Conservation (phyloP, 2,888 invertebrate species). For the Sussaba pulchella region DNA sequence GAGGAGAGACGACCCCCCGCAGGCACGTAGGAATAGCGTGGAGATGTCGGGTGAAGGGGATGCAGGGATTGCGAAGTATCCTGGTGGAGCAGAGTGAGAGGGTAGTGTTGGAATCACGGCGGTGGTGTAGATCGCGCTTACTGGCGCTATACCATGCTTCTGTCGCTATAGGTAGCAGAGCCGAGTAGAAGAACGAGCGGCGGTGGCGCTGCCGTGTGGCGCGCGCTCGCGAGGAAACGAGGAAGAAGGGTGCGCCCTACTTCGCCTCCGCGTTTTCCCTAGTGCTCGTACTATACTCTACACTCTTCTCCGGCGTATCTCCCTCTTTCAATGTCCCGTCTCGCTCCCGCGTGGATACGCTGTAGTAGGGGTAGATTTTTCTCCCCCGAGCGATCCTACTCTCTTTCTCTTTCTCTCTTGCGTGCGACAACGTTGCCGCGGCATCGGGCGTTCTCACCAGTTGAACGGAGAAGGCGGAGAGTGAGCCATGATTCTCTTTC, state of each 20-base stretch:
- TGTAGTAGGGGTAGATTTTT: conserved; percentile 46
- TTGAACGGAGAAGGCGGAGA: conserved; percentile 53
- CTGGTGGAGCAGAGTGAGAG: conserved; percentile 56
- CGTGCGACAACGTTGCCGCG: conserved; percentile 17
- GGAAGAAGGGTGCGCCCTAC: conserved; percentile 82
- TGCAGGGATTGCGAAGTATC: conserved; percentile 38
- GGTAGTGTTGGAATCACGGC: conserved; percentile 75
- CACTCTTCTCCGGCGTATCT: conserved; percentile 23
- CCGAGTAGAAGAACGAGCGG: conserved; percentile 44
- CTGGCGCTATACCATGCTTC: conserved; percentile 47
- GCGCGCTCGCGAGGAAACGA: conserved; percentile 59
- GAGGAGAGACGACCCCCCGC: background rate
- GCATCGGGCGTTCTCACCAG: conserved; percentile 37
- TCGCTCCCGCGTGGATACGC: conserved; percentile 33
- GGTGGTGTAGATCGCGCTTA: conserved; percentile 61
- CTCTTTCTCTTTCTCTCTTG: conserved; percentile 27
- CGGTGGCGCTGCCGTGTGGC: conserved; percentile 57
- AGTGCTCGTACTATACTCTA: conserved; percentile 54
- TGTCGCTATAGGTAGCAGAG: conserved; percentile 68
- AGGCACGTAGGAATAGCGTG: conserved; percentile 29
- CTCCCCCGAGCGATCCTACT: conserved; percentile 49
- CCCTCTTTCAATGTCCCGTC: conserved; percentile 21
- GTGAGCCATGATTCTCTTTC: conserved; percentile 40
- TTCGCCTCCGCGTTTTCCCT: conserved; percentile 78
- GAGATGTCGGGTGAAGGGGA: background rate